A percentile compares a stretch with the other conserved stretches of the same genome.
These are phyloP conservation scores for Turnix velox DNA, from an alignment of 2,113 vertebrate genomes.

Conservation along the genomic window DNA sequence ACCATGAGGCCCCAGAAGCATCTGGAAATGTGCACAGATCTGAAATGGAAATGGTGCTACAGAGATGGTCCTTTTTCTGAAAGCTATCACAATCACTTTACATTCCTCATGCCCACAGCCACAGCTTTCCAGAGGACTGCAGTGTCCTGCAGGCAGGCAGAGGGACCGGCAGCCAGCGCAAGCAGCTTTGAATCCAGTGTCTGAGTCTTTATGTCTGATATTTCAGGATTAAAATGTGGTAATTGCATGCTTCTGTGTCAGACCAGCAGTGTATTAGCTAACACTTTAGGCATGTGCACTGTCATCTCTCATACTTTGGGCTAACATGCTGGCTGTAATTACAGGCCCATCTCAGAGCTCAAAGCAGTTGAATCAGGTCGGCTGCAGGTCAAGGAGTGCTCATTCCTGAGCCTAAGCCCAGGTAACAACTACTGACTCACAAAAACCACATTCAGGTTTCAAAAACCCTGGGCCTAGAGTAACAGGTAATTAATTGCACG, in stretches of 20 bases:
- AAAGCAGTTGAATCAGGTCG: accelerated
- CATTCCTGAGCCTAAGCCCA: accelerated
- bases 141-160: not conserved
- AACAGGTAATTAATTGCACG: accelerated
- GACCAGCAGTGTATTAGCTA: not conserved
- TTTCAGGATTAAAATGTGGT: not conserved
- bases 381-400: not conserved
- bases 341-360: not conserved
- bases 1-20: not conserved
- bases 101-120: not conserved
- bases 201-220: not conserved
- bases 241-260: not conserved
- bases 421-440: not conserved
- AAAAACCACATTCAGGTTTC: accelerated
- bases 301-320: accelerated
- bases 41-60: not conserved
- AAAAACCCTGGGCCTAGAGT: too few relatives aligned
- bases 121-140: not conserved
- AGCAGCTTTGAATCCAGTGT: not conserved
- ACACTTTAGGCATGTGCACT: not conserved
- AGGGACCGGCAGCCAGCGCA: accelerated
- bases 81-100: accelerated
- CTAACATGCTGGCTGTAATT: not conserved
- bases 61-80: not conserved
- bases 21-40: not conserved